phyloP scores from a whole-genome alignment of 2,113 vertebrate genomes.

The Oreochromis spilurus region DNA sequence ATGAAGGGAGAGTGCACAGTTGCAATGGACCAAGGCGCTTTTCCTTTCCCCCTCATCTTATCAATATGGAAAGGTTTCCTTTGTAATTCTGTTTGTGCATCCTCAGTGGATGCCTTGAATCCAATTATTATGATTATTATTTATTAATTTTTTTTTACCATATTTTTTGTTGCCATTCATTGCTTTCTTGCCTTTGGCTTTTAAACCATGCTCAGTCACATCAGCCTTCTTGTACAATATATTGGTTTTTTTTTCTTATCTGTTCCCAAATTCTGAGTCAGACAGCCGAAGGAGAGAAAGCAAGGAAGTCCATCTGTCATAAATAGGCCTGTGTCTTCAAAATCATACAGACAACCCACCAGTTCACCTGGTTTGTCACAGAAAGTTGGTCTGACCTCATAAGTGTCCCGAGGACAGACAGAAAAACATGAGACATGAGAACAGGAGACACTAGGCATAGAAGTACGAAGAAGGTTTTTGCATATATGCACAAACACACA shows the following conservation, averaged over 20 bases:
- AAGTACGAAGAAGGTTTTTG: rapidly evolving
- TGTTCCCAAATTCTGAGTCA: background rate
- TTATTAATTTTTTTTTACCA: rapidly evolving
- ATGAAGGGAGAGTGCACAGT: background rate
- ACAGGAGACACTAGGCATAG: background rate
- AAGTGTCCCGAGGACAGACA: background rate
- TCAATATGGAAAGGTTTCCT: background rate
- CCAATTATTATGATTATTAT: background rate
- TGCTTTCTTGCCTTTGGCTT: background rate
- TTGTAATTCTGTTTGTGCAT: background rate
- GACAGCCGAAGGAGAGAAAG: background rate
- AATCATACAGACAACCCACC: background rate
- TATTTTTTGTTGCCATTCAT: background rate
- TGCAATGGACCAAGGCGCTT: conserved; percentile 5
- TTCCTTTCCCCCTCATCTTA: background rate
- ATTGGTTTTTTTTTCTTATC: background rate
- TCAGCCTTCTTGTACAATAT: background rate
- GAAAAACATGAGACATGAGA: background rate
- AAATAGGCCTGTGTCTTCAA: background rate
- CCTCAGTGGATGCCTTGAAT: background rate
- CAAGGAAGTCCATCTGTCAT: background rate
- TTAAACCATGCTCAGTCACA: background rate
- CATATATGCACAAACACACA: background rate
- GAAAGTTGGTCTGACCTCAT: background rate
- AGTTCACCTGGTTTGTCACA: background rate